Evolutionary conservation across 2,797 vertebrate species (phyloP).

Genomic region (Amniataba percoides): DNA sequence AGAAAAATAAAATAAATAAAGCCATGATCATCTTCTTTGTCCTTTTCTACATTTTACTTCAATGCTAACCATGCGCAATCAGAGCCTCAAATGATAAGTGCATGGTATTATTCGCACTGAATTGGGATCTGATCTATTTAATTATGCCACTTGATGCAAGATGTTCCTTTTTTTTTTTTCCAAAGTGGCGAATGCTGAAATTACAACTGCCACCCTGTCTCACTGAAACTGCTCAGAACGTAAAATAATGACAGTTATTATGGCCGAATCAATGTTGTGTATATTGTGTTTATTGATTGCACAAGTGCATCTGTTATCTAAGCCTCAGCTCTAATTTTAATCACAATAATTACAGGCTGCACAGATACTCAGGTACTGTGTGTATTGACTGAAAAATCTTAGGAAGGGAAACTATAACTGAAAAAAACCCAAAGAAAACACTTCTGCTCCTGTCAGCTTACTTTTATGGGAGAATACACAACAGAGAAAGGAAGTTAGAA

Average conservation of each 20-base stretch:
- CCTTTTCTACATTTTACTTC: conserved; percentile 4
- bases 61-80: conserved; percentile 2
- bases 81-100: conserved; percentile 13
- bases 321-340: conserved; percentile 24
- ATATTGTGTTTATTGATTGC: conserved; percentile 36
- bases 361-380: background rate
- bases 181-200: background rate
- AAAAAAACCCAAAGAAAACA: conserved; percentile 5
- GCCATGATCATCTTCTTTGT: background rate
- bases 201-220: background rate
- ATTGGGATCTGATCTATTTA: conserved; percentile 12
- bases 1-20: background rate
- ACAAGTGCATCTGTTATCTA: conserved; percentile 20
- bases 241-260: conserved; percentile 22
- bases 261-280: conserved; percentile 16
- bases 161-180: background rate
- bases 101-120: conserved; percentile 1
- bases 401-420: background rate
- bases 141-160: conserved; percentile 22
- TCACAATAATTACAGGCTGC: conserved; percentile 32
- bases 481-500: background rate
- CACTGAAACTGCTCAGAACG: background rate
- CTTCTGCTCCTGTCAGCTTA: background rate
- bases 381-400: conserved; percentile 10
- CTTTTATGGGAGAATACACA: background rate